phyloP scores from a whole-genome alignment of 2,888 invertebrate genomes.

The Perdita meconis region DNA sequence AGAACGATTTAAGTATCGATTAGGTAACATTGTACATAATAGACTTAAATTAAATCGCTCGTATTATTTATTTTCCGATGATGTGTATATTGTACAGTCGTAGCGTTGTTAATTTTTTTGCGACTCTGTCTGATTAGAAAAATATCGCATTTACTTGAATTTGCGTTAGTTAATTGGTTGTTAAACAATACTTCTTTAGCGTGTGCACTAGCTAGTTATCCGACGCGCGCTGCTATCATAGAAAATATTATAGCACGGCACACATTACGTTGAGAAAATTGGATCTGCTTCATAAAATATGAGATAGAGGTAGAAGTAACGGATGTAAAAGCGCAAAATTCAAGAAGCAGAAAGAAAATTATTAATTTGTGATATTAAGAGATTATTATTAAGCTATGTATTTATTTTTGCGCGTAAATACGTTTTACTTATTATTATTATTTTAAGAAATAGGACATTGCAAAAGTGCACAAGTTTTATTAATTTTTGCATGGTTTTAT shows the following conservation, averaged over 20 bases:
- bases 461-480: neutral
- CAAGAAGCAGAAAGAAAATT: neutral
- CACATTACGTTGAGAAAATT: conserved; percentile 24
- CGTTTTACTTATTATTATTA: too few relatives aligned
- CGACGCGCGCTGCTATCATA: neutral
- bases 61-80: conserved; percentile 39
- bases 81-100: neutral
- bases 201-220: neutral
- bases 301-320: neutral
- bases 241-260: neutral
- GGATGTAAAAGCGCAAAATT: neutral
- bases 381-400: neutral
- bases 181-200: neutral
- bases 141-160: too few relatives aligned
- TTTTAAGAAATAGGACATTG: neutral
- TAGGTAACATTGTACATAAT: conserved; percentile 31
- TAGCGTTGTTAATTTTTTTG: neutral
- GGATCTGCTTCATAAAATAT: neutral
- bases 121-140: neutral
- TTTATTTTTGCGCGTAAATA: neutral
- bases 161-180: neutral
- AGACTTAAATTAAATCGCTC: neutral
- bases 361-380: neutral
- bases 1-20: neutral
- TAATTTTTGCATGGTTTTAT: neutral